These are phyloP conservation scores for Hypotaenidia okinawae DNA, from an alignment of 2,797 vertebrate genomes.

Conservation along the genomic window DNA sequence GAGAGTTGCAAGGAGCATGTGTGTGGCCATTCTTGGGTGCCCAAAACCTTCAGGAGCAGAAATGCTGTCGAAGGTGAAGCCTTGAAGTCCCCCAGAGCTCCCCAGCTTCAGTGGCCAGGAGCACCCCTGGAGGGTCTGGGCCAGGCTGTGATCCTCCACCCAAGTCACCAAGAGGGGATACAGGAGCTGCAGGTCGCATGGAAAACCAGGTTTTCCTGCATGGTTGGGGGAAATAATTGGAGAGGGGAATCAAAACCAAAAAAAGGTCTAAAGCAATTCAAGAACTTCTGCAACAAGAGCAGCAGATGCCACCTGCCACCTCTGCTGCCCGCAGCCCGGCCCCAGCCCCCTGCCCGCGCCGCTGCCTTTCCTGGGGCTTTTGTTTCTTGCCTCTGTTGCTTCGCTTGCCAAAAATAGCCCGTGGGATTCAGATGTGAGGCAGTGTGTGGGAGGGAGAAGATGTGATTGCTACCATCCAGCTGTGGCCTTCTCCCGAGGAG, in stretches of 20 bases:
- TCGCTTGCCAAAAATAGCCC: slow-evolving; percentile 1
- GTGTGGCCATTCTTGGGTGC: rapidly evolving
- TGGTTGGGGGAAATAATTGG: background rate
- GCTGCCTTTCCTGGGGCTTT: background rate
- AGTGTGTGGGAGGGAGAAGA: background rate
- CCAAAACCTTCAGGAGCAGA: background rate
- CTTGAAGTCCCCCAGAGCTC: background rate
- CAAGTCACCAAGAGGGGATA: background rate
- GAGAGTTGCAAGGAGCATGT: rapidly evolving
- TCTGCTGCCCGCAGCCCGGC: background rate
- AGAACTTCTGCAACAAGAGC: background rate
- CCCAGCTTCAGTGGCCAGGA: background rate
- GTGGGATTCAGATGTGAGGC: background rate
- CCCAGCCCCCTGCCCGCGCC: background rate
- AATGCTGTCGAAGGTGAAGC: rapidly evolving
- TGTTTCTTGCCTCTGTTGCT: background rate
- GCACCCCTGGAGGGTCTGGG: background rate
- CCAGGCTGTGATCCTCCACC: background rate
- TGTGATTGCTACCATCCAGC: background rate
- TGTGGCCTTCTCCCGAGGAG: background rate
- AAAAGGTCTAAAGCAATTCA: background rate
- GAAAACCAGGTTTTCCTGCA: background rate
- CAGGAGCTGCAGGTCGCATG: background rate
- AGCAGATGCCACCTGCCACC: background rate
- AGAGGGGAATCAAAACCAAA: background rate